Evolutionary conservation across 2,797 vertebrate genomes (phyloP).

Genomic region (Agapornis canus): DNA sequence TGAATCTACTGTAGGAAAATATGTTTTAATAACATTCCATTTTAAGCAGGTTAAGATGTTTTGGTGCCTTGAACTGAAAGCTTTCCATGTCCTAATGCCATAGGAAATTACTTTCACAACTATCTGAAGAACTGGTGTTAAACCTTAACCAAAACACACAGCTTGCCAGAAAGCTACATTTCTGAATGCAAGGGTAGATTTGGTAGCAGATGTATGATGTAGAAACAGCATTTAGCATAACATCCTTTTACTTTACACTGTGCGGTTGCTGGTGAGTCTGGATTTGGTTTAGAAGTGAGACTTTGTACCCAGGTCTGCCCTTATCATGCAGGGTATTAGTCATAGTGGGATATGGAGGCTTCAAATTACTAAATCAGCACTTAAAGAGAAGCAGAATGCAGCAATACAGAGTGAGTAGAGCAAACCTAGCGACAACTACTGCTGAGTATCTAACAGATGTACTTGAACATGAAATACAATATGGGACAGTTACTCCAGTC

Average conservation of each 20-base stretch:
- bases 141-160: not conserved
- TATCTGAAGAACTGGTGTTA: not conserved
- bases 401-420: not conserved
- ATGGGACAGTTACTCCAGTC: not conserved
- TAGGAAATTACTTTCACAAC: not conserved
- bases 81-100: not conserved
- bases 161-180: not conserved
- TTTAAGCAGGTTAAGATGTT: not conserved
- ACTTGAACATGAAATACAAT: not conserved
- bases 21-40: not conserved
- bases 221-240: not conserved
- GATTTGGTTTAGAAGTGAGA: not conserved
- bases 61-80: not conserved
- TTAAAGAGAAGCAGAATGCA: not conserved
- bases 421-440: not conserved
- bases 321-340: not conserved
- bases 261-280: not conserved
- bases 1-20: not conserved
- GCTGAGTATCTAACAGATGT: not conserved
- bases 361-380: not conserved
- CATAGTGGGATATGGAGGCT: not conserved
- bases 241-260: not conserved
- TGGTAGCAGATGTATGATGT: not conserved
- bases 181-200: not conserved
- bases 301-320: not conserved